These are phyloP conservation scores for Tetragonula carbonaria DNA, from an alignment of 2,888 invertebrate species.

Conservation along the genomic window DNA sequence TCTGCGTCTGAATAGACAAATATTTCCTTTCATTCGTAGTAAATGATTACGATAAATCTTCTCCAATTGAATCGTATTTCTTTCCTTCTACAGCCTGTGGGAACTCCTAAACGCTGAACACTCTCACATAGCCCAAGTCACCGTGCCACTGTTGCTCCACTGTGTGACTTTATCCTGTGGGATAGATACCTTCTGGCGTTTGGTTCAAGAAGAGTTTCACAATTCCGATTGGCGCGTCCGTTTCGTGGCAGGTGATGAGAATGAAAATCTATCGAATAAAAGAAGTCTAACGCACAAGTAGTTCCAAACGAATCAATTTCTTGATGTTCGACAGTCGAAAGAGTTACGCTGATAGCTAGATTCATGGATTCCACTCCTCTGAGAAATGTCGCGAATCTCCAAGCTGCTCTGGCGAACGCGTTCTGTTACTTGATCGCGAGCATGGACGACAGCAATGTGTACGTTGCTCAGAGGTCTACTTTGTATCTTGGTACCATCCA, in stretches of 20 bases:
- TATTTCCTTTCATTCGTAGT: too few relatives aligned
- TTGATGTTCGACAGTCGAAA: slow-evolving; percentile 88
- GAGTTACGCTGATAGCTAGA: slow-evolving; percentile 95
- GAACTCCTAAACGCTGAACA: slow-evolving; percentile 95
- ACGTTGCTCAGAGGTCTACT: slow-evolving; percentile 97
- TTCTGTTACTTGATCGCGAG: slow-evolving; percentile 98
- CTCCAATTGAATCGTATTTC: neutral
- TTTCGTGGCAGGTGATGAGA: slow-evolving; percentile 91
- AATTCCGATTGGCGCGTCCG: slow-evolving; percentile 94
- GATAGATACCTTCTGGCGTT: slow-evolving; percentile 97
- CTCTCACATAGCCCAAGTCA: slow-evolving; percentile 96
- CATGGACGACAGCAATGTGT: slow-evolving; percentile 97
- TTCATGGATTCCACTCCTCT: slow-evolving; percentile 97
- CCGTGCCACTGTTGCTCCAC: slow-evolving; percentile 96
- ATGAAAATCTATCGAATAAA: neutral
- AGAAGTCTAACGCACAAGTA: neutral
- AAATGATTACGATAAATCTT: neutral
- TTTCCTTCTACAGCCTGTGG: slow-evolving; percentile 90
- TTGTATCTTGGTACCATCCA: slow-evolving; percentile 97
- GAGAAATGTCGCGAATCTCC: slow-evolving; percentile 92
- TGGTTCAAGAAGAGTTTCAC: slow-evolving; percentile 98
- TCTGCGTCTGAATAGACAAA: neutral
- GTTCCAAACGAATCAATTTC: neutral
- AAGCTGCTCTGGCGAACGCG: slow-evolving; percentile 97
- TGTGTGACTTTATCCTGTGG: slow-evolving; percentile 97